Percentiles rank a stretch among this genome's conserved stretches.
phyloP scores from a whole-genome alignment of 2,888 invertebrate genomes.

The Odontocolon sp. region DNA sequence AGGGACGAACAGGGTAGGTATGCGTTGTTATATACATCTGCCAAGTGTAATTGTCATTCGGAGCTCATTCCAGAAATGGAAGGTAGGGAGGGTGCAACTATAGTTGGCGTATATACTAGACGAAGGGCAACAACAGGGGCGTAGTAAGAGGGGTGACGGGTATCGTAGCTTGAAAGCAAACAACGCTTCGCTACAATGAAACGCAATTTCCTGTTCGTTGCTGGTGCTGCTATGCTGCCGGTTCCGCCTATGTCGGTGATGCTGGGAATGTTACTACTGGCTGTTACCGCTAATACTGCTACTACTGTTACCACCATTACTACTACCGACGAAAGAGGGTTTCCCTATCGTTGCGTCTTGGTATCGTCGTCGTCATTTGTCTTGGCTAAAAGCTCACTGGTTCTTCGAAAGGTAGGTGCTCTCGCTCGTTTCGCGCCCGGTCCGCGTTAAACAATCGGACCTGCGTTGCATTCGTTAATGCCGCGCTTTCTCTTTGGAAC shows the following conservation, averaged over 20 bases:
- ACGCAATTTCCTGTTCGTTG: conserved; percentile 78
- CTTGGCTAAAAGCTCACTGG: conserved; percentile 74
- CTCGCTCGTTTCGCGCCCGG: conserved; percentile 54
- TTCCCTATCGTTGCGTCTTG: conserved; percentile 14
- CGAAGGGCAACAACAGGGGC: conserved; percentile 20
- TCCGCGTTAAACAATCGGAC: conserved; percentile 75
- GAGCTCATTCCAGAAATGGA: conserved; percentile 68
- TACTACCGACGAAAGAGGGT: conserved; percentile 20
- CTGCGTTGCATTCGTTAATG: conserved; percentile 73
- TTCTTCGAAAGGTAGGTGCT: conserved; percentile 1
- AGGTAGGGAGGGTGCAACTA: conserved; percentile 50
- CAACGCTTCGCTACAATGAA: conserved; percentile 79
- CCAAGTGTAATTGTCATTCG: conserved; percentile 77
- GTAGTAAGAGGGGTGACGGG: conserved; percentile 51
- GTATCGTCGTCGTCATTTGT: conserved; percentile 73
- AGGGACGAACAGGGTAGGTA: no score
- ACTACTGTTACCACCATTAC: no score
- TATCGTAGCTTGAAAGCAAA: conserved; percentile 77
- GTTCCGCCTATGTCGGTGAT: conserved; percentile 15
- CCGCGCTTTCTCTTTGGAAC: background rate
- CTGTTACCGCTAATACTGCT: conserved; percentile 33
- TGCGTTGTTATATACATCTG: no score
- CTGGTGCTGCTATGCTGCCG: conserved; percentile 52
- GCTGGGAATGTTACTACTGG: conserved; percentile 22
- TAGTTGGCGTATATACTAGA: conserved; percentile 52